A percentile compares a stretch with the other conserved stretches of the same genome.
phyloP scores from a whole-genome alignment of 2,888 invertebrate species.

The Brenthis ino region DNA sequence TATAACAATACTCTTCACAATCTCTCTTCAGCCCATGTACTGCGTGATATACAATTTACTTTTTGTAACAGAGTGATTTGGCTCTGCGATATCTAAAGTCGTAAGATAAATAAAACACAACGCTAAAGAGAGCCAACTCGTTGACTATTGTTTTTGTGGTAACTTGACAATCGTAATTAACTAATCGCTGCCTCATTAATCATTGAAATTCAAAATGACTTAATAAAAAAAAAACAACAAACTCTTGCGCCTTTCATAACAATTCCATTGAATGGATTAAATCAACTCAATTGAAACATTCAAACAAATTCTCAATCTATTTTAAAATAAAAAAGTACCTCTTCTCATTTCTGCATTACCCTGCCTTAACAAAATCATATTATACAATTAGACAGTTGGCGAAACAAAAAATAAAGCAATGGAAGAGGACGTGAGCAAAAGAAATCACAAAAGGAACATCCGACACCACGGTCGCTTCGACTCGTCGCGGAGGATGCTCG shows the following conservation, averaged over 20 bases:
- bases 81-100: slow-evolving; percentile 18
- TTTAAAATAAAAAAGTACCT: slow-evolving; percentile 76
- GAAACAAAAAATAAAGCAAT: slow-evolving; percentile 75
- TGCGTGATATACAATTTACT: slow-evolving; percentile 73
- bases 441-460: slow-evolving; percentile 73
- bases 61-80: slow-evolving; percentile 37
- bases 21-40: slow-evolving; percentile 76
- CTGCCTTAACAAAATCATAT: slow-evolving; percentile 80
- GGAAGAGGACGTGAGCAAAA: slow-evolving; percentile 79
- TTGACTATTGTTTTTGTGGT: slow-evolving; percentile 78
- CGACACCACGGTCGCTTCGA: slow-evolving; percentile 60
- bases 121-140: slow-evolving; percentile 77
- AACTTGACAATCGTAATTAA: slow-evolving; percentile 73
- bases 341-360: slow-evolving; percentile 80
- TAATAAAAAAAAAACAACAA: slow-evolving; percentile 77
- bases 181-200: slow-evolving; percentile 77
- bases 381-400: slow-evolving; percentile 77
- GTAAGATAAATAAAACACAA: slow-evolving; percentile 48
- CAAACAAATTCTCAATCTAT: slow-evolving; percentile 76
- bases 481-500: slow-evolving; percentile 47
- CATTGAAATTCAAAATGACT: slow-evolving; percentile 75
- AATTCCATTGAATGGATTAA: slow-evolving; percentile 80
- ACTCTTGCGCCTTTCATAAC: slow-evolving; percentile 77
- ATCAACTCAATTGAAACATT: slow-evolving; percentile 80
- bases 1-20: slow-evolving; percentile 79